Evolutionary conservation across 2,888 invertebrate species (phyloP).

Genomic region (Boloria selene): DNA sequence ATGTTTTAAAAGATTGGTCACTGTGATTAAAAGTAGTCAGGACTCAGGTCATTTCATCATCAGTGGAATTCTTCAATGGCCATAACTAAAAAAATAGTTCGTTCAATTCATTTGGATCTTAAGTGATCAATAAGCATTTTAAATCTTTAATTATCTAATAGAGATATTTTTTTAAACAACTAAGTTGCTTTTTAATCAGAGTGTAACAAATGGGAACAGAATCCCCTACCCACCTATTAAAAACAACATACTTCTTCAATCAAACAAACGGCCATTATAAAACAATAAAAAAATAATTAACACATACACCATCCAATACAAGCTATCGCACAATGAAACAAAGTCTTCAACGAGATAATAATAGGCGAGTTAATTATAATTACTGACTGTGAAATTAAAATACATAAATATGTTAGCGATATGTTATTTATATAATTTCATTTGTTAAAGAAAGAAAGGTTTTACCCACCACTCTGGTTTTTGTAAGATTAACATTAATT

Average conservation of each 20-base stretch:
- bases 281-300: conserved; percentile 47
- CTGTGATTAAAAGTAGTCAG: too few species aligned
- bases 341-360: conserved; percentile 57
- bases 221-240: not conserved
- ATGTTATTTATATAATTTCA: conserved; percentile 10
- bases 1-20: too few species aligned
- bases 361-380: conserved; percentile 64
- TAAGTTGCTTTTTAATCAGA: not conserved
- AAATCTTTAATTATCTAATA: too few species aligned
- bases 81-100: too few species aligned
- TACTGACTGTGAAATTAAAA: conserved; percentile 24
- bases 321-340: conserved; percentile 33
- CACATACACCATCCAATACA: conserved; percentile 39
- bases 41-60: too few species aligned
- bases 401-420: conserved; percentile 14
- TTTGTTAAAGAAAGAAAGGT: conserved; percentile 3
- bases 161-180: too few species aligned
- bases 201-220: not conserved
- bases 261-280: conserved; percentile 30
- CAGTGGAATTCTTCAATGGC: too few species aligned
- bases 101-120: too few species aligned
- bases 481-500: too few species aligned
- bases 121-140: too few species aligned
- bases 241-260: conserved; percentile 17
- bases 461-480: conserved; percentile 1